Evolutionary conservation across 2,888 invertebrate species (phyloP), one percentile per base, ranked within the genome.

Genomic region (Melangyna quadrimaculata): DNA sequence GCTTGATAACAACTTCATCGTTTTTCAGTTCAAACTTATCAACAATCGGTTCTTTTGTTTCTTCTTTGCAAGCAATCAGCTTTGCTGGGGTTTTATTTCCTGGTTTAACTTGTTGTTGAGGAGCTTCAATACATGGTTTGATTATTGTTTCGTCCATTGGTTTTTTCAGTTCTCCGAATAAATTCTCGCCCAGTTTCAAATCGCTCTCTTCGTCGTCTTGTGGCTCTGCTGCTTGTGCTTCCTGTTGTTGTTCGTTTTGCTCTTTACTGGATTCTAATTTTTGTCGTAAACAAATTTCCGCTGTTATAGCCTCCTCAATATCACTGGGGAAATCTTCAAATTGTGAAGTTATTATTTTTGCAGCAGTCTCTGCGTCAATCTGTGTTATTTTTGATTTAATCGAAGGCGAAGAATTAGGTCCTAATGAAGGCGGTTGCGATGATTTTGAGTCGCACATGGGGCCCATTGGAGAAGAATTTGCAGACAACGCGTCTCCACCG

Each of bases 211-310:
- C 10, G 5, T 10, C 55, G 29, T 10, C 17, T 29, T 55, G 29
- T 17, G 2, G 3, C 14, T 51, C 27, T 3, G 22, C n/a, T 35
- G 12, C 4, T 14, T 59, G 19, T 22, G 29, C 1, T 51, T 67
- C 29, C 27, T 81, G 45, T 17, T 32, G 17, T 35, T 80, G 55
- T 22, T 45, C 17, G 1, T 7, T 1, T 29, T 65, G 14, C 32
- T 61, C 69, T 57, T 57, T 72, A 19, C 17, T 69, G 0, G 72
- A 73, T 40, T 77, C 89, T 65, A 91, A 80, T 48, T 90, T 90
- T 70, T 91, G 90, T 8, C 90, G 89, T 14, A 91, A 88, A 57
- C 90, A 91, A 88, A 91, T 90, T 78, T 91, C 90, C 0, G 91
- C 91, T 19, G 90, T 90, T 51, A 91, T 90, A 3, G 90, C 88